Percentiles rank a stretch among this genome's conserved stretches.
phyloP scores from a whole-genome alignment of 2,888 invertebrate species.

The Calliphora vomitoria region DNA sequence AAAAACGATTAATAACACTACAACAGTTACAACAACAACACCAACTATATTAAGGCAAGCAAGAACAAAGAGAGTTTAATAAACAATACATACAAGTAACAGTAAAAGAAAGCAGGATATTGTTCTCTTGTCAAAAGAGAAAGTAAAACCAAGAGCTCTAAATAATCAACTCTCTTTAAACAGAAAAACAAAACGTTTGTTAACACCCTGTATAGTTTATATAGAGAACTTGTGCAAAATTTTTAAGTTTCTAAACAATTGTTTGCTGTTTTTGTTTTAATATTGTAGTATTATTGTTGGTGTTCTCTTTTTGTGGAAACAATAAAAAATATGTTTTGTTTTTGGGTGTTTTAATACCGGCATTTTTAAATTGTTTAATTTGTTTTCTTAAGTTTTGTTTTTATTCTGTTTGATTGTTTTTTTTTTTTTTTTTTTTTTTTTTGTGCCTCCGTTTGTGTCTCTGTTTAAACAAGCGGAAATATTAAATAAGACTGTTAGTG shows the following conservation, averaged over 20 bases:
- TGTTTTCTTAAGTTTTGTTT: neutral
- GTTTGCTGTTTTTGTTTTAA: neutral
- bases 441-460: slow-evolving; percentile 42
- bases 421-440: too few relatives aligned
- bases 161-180: neutral
- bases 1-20: slow-evolving; percentile 13
- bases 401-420: neutral
- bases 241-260: neutral
- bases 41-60: neutral
- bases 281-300: neutral
- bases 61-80: neutral
- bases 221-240: slow-evolving; percentile 1
- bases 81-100: neutral
- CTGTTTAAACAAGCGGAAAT: slow-evolving; percentile 51
- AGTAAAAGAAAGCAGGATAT: slow-evolving; percentile 26
- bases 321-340: slow-evolving; percentile 13
- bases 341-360: slow-evolving; percentile 52
- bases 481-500: slow-evolving; percentile 45
- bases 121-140: slow-evolving; percentile 20
- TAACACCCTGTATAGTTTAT: neutral
- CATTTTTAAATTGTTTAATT: slow-evolving; percentile 44
- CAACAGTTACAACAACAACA: neutral
- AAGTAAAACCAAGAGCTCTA: neutral
- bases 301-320: slow-evolving; percentile 1
- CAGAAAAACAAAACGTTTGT: neutral